phyloP scores from a whole-genome alignment of 1,140 invertebrate species.

The Drosophila sechellia region DNA sequence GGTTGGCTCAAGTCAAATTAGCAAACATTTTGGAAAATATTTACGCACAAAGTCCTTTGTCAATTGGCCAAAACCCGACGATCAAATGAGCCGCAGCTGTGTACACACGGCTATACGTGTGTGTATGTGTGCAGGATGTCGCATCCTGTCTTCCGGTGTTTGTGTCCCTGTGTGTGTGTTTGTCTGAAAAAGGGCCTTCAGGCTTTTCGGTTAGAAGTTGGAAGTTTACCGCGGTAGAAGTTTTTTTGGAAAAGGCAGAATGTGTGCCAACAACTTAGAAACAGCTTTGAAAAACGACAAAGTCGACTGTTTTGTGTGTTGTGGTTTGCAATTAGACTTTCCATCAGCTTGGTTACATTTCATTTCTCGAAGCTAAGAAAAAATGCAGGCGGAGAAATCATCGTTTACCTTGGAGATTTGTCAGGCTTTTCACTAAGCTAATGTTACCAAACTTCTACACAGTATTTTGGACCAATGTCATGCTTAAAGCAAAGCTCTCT shows the following conservation, averaged over 20 bases:
- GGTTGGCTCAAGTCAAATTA: conserved; percentile 68
- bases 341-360: conserved; percentile 30
- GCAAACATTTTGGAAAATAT: conserved; percentile 81
- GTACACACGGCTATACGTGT: conserved; percentile 49
- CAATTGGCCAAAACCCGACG: conserved; percentile 71
- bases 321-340: conserved; percentile 49
- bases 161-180: conserved; percentile 13
- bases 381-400: not conserved
- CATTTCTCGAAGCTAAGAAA: conserved; percentile 12
- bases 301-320: conserved; percentile 36
- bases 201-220: conserved; percentile 27
- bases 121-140: conserved; percentile 11
- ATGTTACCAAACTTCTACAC: not conserved
- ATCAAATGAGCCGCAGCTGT: conserved; percentile 80
- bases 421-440: not conserved
- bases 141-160: not conserved
- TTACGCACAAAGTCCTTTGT: conserved; percentile 60
- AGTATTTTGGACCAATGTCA: too few relatives aligned
- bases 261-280: conserved; percentile 53
- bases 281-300: conserved; percentile 50
- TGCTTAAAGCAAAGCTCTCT: not conserved
- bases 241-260: not conserved
- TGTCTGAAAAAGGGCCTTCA: conserved; percentile 13
- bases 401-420: not conserved
- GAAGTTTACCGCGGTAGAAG: conserved; percentile 20